Percentiles rank a stretch among this genome's conserved stretches.
phyloP scores from a whole-genome alignment of 2,888 invertebrate species.

The Exephanes ischioxanthus region DNA sequence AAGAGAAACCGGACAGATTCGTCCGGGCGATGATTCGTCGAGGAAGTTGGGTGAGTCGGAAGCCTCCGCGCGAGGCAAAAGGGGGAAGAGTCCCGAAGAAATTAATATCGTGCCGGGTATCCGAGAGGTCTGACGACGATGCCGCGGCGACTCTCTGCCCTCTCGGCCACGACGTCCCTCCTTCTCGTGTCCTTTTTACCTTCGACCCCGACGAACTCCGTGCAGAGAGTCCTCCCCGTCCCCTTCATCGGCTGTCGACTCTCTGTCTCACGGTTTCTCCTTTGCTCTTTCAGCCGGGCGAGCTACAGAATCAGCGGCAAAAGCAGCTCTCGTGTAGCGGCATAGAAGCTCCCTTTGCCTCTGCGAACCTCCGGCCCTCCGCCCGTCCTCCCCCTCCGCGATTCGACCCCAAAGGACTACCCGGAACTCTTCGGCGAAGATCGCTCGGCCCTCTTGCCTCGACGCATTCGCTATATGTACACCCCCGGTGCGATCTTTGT shows the following conservation, averaged over 20 bases:
- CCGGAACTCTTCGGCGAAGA: constrained; percentile 57
- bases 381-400: constrained; percentile 71
- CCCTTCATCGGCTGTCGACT: constrained; percentile 54
- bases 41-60: constrained; percentile 58
- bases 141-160: constrained; percentile 67
- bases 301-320: constrained; percentile 72
- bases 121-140: constrained; percentile 57
- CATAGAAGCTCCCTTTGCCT: constrained; percentile 64
- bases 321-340: constrained; percentile 22
- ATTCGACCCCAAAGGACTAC: constrained; percentile 66
- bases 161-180: constrained; percentile 63
- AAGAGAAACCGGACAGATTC: constrained; percentile 44
- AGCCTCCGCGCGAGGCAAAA: constrained; percentile 37
- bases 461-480: constrained; percentile 48
- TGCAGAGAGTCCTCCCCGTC: constrained; percentile 22
- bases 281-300: constrained; percentile 69
- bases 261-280: constrained; percentile 61
- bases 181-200: constrained; percentile 65
- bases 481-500: constrained; percentile 20
- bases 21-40: constrained; percentile 30
- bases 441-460: constrained; percentile 66
- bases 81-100: constrained; percentile 60
- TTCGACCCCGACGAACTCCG: constrained; percentile 70
- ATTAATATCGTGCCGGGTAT: constrained; percentile 70
- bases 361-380: constrained; percentile 56